Conservation (phyloP, 2,888 invertebrate species). For the Caenorhabditis sp. region DNA sequence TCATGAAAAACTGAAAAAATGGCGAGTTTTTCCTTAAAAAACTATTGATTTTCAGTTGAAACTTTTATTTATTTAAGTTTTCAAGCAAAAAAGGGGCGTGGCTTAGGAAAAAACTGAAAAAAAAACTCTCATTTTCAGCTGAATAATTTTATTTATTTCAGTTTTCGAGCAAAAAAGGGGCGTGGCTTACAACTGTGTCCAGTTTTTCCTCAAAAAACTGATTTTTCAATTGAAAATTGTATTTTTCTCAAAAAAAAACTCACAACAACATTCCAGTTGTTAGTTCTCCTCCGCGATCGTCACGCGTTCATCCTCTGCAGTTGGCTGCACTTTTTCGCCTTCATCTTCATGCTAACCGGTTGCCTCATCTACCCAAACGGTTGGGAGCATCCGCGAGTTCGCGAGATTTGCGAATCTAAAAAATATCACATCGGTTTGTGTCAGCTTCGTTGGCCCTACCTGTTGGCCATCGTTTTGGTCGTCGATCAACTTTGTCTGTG, state of each 20-base stretch:
- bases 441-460: slow-evolving; percentile 73
- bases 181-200: too few species aligned
- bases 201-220: too few species aligned
- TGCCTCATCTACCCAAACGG: slow-evolving; percentile 73
- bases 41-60: too few species aligned
- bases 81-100: too few species aligned
- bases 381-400: slow-evolving; percentile 71
- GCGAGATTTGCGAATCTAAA: slow-evolving; percentile 71
- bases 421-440: slow-evolving; percentile 71
- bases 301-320: slow-evolving; percentile 88
- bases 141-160: too few species aligned
- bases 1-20: too few species aligned
- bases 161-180: too few species aligned
- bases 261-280: slow-evolving; percentile 56
- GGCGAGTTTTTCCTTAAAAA: too few species aligned
- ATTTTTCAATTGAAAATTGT: too few species aligned
- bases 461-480: slow-evolving; percentile 72
- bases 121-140: too few species aligned
- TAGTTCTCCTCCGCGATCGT: slow-evolving; percentile 58
- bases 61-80: background rate
- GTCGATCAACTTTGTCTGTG: slow-evolving; percentile 72
- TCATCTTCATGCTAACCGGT: slow-evolving; percentile 71
- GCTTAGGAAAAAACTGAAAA: too few species aligned
- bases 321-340: slow-evolving; percentile 93
- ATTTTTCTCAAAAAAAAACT: too few species aligned